Evolutionary conservation across 2,797 vertebrate species (phyloP).

Genomic region (Cryptoprocta ferox): DNA sequence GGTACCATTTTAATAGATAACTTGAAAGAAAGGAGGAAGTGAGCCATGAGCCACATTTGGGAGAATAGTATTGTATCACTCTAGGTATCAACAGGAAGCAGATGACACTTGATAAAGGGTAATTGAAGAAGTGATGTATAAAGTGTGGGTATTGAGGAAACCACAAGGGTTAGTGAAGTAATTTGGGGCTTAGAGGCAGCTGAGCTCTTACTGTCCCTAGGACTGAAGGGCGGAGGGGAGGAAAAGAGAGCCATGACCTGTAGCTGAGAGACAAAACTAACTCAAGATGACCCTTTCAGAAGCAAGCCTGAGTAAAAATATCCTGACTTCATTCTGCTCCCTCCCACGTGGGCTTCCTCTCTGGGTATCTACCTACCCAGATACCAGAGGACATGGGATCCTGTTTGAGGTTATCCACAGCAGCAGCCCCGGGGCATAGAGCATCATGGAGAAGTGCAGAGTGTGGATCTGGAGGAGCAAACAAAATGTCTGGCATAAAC

Average conservation of each 20-base stretch:
- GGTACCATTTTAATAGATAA: not conserved
- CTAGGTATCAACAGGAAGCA: not conserved
- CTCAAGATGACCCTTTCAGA: not conserved
- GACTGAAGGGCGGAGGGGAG: not conserved
- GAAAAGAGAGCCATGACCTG: not conserved
- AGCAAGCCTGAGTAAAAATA: not conserved
- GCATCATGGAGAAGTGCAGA: not conserved
- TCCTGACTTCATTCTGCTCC: not conserved
- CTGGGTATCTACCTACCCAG: not conserved
- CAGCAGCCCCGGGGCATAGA: not conserved
- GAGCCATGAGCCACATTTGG: not conserved
- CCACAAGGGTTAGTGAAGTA: not conserved
- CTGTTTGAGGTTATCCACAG: not conserved
- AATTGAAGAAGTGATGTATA: not conserved
- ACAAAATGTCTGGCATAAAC: not conserved
- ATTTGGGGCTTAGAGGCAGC: not conserved
- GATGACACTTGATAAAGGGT: not conserved
- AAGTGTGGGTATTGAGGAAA: not conserved
- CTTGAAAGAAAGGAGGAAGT: constrained; percentile 17
- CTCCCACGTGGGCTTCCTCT: not conserved
- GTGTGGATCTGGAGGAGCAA: not conserved
- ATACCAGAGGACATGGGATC: not conserved
- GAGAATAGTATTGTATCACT: not conserved
- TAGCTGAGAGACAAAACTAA: not conserved
- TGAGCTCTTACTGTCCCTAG: not conserved